phyloP scores from a whole-genome alignment of 2,797 vertebrate species.

The Babyrousa celebensis region DNA sequence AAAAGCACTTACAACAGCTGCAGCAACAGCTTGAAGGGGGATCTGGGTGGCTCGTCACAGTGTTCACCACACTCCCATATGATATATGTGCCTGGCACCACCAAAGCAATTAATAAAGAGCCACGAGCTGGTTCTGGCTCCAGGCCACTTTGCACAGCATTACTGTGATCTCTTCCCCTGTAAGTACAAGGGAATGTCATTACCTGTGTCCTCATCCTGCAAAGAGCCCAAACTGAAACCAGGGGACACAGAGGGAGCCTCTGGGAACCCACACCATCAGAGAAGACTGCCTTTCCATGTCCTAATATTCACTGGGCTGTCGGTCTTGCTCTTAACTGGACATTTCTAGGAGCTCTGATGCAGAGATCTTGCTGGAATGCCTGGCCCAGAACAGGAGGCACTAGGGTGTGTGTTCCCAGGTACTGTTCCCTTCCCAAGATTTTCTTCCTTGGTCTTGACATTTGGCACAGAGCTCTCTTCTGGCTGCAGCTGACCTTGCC shows the following conservation, averaged over 20 bases:
- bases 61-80: not conserved
- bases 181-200: not conserved
- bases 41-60: not conserved
- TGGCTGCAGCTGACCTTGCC: not conserved
- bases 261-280: not conserved
- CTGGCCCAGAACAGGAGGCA: not conserved
- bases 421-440: not conserved
- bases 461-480: not conserved
- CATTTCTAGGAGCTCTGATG: conserved; percentile 23
- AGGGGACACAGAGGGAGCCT: not conserved
- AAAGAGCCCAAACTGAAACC: not conserved
- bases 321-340: not conserved
- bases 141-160: not conserved
- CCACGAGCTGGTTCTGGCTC: not conserved
- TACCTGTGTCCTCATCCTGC: too few species aligned
- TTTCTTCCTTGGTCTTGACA: not conserved
- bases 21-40: not conserved
- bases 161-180: not conserved
- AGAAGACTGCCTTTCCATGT: not conserved
- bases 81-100: not conserved
- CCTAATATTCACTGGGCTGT: not conserved
- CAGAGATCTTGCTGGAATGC: conserved; percentile 36
- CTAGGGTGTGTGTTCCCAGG: not conserved
- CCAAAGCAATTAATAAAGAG: not conserved
- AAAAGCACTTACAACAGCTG: not conserved